Evolutionary conservation across 2,888 invertebrate genomes (phyloP).

Genomic region (Lithodes maja): DNA sequence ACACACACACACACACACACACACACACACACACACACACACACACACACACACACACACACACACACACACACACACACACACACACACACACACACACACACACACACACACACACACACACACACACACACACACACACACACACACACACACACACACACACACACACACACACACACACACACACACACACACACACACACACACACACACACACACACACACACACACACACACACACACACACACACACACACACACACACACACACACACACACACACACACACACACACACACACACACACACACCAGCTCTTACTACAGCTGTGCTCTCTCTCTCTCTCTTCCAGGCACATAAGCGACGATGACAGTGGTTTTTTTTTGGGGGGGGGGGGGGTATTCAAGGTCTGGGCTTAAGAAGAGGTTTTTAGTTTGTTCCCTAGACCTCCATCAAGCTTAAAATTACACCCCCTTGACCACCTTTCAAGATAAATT

Average conservation of each 20-base stretch:
- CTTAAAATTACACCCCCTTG: no score
- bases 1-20: constrained; percentile 34
- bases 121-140: constrained; percentile 34
- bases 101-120: constrained; percentile 34
- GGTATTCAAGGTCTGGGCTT: no score
- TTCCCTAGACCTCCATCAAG: no score
- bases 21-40: constrained; percentile 35
- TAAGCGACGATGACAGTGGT: no score
- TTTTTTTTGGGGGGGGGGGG: no score
- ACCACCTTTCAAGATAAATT: no score
- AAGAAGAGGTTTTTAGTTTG: no score
- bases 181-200: constrained; percentile 10
- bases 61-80: constrained; percentile 34
- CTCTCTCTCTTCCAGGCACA: constrained; percentile 12
- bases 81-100: constrained; percentile 35
- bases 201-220: constrained; percentile 21
- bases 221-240: constrained; percentile 28
- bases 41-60: constrained; percentile 34
- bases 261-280: constrained; percentile 16
- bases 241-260: constrained; percentile 10
- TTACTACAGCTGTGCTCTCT: not conserved
- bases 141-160: constrained; percentile 15
- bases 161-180: constrained; percentile 1
- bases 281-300: constrained; percentile 38
- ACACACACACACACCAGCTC: constrained; percentile 21